Evolutionary conservation across 1,140 invertebrate genomes (phyloP), one percentile per base, ranked within the genome.

Genomic region (Lasioglossum albipes): DNA sequence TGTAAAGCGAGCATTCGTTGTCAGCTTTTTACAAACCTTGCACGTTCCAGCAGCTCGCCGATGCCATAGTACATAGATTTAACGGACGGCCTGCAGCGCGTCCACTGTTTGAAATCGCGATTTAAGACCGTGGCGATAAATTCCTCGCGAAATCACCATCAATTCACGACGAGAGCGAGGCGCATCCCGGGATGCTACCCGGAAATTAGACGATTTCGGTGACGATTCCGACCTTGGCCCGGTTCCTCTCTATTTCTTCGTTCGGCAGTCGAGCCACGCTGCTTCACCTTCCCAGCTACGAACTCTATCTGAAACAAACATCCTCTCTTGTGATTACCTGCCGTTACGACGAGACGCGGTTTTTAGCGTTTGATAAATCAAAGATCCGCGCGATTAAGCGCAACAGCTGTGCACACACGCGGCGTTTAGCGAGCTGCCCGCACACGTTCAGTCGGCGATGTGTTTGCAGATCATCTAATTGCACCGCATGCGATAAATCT

Each of bases 251-350:
- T 12, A 41, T 64, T 81, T 70, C 64, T 31, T 59, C 49, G 54
- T 59, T 6, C 57, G 5, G 13, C 52, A 1, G 12, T 18, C 13
- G 13, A 0, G 12, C 52, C 7, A 16, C 67, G 0, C 27, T 4
- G 52, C 16, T 65, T 68, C 75, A 31, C 62, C 64, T 54, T 65
- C 18, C 52, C 75, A 6, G 16, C 52, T 0, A 13, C 42, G 45
- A 20, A 36, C 36, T 75, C 57, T 49, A 49, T 45, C 79, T 86
- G 75, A 41, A 82, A 82, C 62, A 79, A 79, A 79, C 71, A 79
- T 62, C 67, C 66, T 22, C 66, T 5, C 31, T 31, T 6, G 27
- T 18, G 20, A 79, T 74, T 67, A 49, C 0, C 36, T 42, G 12
- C 20, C 1, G 2, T 27, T 36, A 49, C 22, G 75, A 49, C 22